Evolutionary conservation across 1,140 invertebrate species (phyloP).

Genomic region (Cyrtorhinus lividipennis): DNA sequence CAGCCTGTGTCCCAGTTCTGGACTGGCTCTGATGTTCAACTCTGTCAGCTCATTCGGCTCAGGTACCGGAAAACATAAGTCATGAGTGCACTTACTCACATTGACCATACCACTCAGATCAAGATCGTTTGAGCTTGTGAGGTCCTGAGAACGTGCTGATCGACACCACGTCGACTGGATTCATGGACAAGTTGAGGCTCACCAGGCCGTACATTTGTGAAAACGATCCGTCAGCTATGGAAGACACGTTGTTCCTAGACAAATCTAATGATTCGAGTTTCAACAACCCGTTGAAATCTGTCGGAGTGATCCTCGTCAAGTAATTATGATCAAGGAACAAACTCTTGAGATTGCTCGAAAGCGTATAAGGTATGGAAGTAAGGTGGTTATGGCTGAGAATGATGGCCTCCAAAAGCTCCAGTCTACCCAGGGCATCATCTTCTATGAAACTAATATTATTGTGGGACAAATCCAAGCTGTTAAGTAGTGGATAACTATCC

Average conservation of each 20-base stretch:
- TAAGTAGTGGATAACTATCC: slow-evolving; percentile 72
- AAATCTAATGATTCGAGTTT: slow-evolving; percentile 54
- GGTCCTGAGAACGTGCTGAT: slow-evolving; percentile 51
- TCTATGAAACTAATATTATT: slow-evolving; percentile 63
- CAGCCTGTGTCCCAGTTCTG: slow-evolving; percentile 48
- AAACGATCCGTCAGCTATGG: slow-evolving; percentile 49
- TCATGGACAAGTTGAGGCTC: slow-evolving; percentile 59
- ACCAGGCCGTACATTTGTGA: slow-evolving; percentile 45
- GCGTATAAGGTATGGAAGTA: slow-evolving; percentile 43
- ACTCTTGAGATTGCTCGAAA: slow-evolving; percentile 43
- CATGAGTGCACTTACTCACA: slow-evolving; percentile 35
- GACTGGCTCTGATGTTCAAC: slow-evolving; percentile 58
- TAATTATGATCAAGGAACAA: slow-evolving; percentile 50
- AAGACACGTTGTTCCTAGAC: slow-evolving; percentile 47
- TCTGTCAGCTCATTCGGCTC: slow-evolving; percentile 49
- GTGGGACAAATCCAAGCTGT: slow-evolving; percentile 61
- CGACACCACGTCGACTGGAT: slow-evolving; percentile 50
- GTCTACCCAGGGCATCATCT: slow-evolving; percentile 67
- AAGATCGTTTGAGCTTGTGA: slow-evolving; percentile 43
- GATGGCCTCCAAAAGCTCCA: slow-evolving; percentile 62
- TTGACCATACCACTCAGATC: slow-evolving; percentile 49
- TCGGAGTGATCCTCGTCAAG: slow-evolving; percentile 44
- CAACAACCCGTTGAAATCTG: slow-evolving; percentile 52
- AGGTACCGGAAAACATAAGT: slow-evolving; percentile 47
- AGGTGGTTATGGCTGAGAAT: slow-evolving; percentile 65